These are phyloP conservation scores for Cataglyphis rosenhaueri DNA, from an alignment of 2,888 invertebrate species.

Conservation along the genomic window DNA sequence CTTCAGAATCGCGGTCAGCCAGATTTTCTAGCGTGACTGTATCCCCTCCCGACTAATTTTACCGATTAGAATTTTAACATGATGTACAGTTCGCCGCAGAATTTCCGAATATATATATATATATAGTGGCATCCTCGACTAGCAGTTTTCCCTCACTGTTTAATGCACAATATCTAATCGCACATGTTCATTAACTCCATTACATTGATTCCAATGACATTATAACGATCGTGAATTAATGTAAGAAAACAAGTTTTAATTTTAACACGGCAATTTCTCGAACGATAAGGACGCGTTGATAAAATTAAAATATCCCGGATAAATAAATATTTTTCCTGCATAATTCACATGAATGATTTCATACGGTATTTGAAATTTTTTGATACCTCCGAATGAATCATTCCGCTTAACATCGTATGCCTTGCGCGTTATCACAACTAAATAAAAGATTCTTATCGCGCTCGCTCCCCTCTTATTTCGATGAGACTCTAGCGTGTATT, in stretches of 20 bases:
- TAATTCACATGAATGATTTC: neutral
- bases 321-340: neutral
- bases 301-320: neutral
- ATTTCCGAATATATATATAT: conserved; percentile 48
- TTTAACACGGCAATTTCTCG: neutral
- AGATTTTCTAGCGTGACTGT: conserved; percentile 79
- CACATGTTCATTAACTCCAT: conserved; percentile 51
- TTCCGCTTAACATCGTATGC: conserved; percentile 38
- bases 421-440: conserved; percentile 58
- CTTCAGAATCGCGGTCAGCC: conserved; percentile 81
- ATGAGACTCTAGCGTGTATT: conserved; percentile 56
- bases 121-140: conserved; percentile 19
- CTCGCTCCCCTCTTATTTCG: conserved; percentile 57
- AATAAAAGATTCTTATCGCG: conserved; percentile 66
- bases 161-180: conserved; percentile 44
- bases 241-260: neutral
- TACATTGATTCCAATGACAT: conserved; percentile 21
- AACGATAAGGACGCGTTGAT: neutral
- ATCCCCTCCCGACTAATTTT: conserved; percentile 81
- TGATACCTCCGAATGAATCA: conserved; percentile 43
- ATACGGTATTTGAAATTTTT: neutral
- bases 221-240: neutral
- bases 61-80: conserved; percentile 83
- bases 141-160: conserved; percentile 24
- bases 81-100: conserved; percentile 74